Percentiles rank a stretch among this genome's conserved stretches.
Evolutionary conservation across 2,888 invertebrate genomes (phyloP).

Genomic region (Caenorhabditis sulstoni): DNA sequence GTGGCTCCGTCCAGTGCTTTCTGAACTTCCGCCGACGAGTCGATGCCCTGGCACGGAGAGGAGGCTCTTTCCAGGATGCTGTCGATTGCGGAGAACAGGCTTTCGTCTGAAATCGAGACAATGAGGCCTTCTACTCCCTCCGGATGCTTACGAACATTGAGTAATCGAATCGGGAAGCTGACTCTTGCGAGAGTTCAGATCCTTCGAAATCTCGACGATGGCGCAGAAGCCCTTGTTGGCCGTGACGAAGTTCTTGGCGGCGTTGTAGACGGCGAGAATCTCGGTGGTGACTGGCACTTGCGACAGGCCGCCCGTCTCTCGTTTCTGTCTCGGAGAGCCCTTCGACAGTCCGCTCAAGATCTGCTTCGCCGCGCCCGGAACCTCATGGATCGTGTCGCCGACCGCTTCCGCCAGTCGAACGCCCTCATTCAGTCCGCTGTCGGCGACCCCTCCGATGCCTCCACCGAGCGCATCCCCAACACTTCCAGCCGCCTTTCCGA

Average conservation of each 20-base stretch:
- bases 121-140: too few relatives aligned
- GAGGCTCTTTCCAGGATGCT: neutral
- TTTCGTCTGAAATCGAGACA: slow-evolving; percentile 10
- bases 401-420: slow-evolving; percentile 35
- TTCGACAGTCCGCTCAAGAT: slow-evolving; percentile 1
- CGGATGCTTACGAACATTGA: neutral
- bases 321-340: slow-evolving; percentile 10
- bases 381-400: slow-evolving; percentile 32
- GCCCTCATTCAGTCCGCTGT: slow-evolving; percentile 37
- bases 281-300: slow-evolving; percentile 9
- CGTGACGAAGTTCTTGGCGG: neutral
- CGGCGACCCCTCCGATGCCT: slow-evolving; percentile 28
- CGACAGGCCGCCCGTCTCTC: neutral
- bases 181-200: slow-evolving; percentile 3
- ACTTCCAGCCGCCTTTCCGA: slow-evolving; percentile 42
- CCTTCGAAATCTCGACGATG: slow-evolving; percentile 16
- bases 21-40: slow-evolving; percentile 9
- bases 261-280: slow-evolving; percentile 17
- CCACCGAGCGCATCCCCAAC: slow-evolving; percentile 45
- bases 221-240: slow-evolving; percentile 18
- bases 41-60: slow-evolving; percentile 1
- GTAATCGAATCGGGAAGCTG: slow-evolving; percentile 16
- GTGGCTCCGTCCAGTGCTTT: slow-evolving; percentile 14
- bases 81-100: slow-evolving; percentile 12
- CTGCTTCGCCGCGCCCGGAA: slow-evolving; percentile 4